Conservation (phyloP, 2,888 invertebrate species). For the Gymnoscelis rufifasciata region DNA sequence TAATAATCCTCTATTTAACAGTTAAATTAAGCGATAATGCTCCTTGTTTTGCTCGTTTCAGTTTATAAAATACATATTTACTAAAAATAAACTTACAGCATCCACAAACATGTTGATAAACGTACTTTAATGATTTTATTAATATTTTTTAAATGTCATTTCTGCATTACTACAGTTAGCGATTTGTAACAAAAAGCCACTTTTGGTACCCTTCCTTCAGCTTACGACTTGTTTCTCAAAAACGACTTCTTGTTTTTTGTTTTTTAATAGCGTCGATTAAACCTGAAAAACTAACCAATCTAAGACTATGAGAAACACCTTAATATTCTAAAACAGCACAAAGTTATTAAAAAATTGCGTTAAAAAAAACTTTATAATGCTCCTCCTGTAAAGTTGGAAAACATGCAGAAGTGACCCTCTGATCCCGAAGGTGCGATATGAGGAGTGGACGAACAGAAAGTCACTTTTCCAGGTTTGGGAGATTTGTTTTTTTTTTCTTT, state of each 20-base stretch:
- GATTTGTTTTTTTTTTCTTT: background rate
- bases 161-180: background rate
- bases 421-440: slow-evolving; percentile 4
- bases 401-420: slow-evolving; percentile 5
- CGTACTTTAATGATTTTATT: background rate
- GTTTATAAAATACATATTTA: too few species aligned
- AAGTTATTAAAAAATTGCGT: slow-evolving; percentile 2
- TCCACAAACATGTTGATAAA: background rate
- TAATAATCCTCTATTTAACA: too few species aligned
- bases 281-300: background rate
- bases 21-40: too few species aligned
- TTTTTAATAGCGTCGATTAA: slow-evolving; percentile 1
- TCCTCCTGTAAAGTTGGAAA: slow-evolving; percentile 4
- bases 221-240: slow-evolving; percentile 2
- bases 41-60: too few species aligned
- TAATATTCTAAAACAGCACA: slow-evolving; percentile 1
- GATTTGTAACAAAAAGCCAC: slow-evolving; percentile 3
- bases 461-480: too few species aligned
- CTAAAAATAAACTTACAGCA: background rate
- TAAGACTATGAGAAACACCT: slow-evolving; percentile 1
- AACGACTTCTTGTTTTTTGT: background rate
- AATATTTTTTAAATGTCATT: background rate
- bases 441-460: too few species aligned
- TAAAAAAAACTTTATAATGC: slow-evolving; percentile 1
- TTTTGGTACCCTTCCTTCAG: slow-evolving; percentile 4